phyloP scores from a whole-genome alignment of 1,140 invertebrate genomes.

The Drosophila tristis region DNA sequence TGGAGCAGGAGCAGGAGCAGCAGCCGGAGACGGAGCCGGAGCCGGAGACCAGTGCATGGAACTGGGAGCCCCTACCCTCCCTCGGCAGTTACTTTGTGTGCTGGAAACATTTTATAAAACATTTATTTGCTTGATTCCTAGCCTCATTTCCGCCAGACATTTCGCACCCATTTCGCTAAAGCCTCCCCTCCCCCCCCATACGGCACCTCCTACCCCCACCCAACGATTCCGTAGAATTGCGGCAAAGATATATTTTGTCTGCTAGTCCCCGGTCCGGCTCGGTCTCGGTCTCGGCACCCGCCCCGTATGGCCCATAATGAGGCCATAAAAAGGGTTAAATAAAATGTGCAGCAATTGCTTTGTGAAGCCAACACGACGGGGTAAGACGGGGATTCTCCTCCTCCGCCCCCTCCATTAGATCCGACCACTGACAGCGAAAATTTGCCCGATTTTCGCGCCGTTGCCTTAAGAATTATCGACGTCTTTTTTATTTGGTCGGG shows the following conservation, averaged over 20 bases:
- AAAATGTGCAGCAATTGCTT: conserved; percentile 81
- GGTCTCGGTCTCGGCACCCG: conserved; percentile 3
- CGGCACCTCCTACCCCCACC: conserved; percentile 9
- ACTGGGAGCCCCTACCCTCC: conserved; percentile 11
- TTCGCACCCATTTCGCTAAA: conserved; percentile 40
- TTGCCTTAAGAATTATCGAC: conserved; percentile 79
- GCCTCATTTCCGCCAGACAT: conserved; percentile 76
- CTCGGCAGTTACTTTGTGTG: conserved; percentile 44
- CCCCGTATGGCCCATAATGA: conserved; percentile 62
- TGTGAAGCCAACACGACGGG: conserved; percentile 47
- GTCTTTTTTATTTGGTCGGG: conserved; percentile 59
- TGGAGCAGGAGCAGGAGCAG: too few species aligned
- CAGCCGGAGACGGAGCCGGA: too few species aligned
- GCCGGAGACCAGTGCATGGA: not conserved
- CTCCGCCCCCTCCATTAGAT: not conserved
- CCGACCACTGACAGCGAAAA: conserved; percentile 69
- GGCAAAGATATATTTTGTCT: conserved; percentile 62
- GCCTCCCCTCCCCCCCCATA: not conserved
- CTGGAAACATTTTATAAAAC: conserved; percentile 82
- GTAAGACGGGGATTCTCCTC: too few species aligned
- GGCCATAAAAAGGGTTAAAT: conserved; percentile 83
- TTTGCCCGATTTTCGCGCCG: conserved; percentile 78
- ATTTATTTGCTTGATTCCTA: conserved; percentile 82
- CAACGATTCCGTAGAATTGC: conserved; percentile 26
- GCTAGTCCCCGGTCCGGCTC: conserved; percentile 1